Conservation (phyloP, 2,888 invertebrate species). For the Stramonita haemastoma region DNA sequence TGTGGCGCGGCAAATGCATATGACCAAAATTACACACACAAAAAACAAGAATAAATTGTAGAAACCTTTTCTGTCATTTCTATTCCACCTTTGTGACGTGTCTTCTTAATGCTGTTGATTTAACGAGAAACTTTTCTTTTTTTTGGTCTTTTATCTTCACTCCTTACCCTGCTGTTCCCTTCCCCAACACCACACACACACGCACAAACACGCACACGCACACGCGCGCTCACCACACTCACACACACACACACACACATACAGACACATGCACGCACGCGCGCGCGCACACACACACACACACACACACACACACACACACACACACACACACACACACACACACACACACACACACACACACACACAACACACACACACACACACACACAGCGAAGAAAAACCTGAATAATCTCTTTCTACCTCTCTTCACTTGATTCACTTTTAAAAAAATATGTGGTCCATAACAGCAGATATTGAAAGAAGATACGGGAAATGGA, state of each 20-base stretch:
- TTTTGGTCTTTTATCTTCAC: neutral
- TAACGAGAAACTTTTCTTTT: neutral
- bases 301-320: neutral
- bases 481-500: too few relatives aligned
- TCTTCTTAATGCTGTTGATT: neutral
- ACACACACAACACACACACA: neutral
- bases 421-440: neutral
- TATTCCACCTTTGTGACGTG: neutral
- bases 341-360: neutral
- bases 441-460: neutral
- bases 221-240: neutral
- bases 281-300: neutral
- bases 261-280: neutral
- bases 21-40: neutral
- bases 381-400: neutral
- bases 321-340: neutral
- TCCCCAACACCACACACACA: neutral
- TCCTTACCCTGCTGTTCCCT: neutral
- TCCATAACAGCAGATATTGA: too few relatives aligned
- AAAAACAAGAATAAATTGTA: neutral
- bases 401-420: neutral
- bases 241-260: slow-evolving; percentile 4
- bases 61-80: neutral
- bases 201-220: neutral
- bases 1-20: neutral